Base-by-base conservation (phyloP, 2,888 invertebrate species). In the Limnephilus rhombicus region DNA sequence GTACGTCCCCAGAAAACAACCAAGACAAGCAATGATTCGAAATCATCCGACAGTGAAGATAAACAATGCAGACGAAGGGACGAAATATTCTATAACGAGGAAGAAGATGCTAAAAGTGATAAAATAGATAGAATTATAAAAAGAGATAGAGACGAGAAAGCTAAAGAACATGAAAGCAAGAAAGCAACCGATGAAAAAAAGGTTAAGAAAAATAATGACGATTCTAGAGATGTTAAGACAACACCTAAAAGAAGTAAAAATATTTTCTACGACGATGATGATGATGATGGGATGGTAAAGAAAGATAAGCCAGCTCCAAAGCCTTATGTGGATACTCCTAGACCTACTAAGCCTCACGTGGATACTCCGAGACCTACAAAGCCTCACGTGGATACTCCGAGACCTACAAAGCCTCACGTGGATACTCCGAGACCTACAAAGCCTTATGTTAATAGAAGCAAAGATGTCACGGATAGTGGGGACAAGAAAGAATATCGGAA, bases 1-100 rank as follows among this genome's bases (percentile, higher is more conserved):
- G 94, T 94, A 0, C 95, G 95, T 93, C 91, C 92, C 93, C 86
- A 89, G n/a, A 91, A 91, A 83, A 49, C 87, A 15, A 81, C n/a
- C 34, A 85, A 68, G 13, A 9, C 68, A 68, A 41, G 29, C 24
- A 45, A 87, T n/a, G 90, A 82, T 80, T 31, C 89, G 15, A 91
- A 91, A 82, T 80, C 80, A 11, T 83, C 90, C 5, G 91, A 92
- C 80, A 92, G 91, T 85, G 87, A 92, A 24, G 89, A 89, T 18
- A 31, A 88, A 49, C 29, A 94, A 0, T 94, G 94, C 93, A 93
- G 95, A 68, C 95, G 96, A 93, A 95, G 96, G 29, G 94, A 95
- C 90, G 94, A 94, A n/a, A 94, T 97, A 2, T 93, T 96, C 80
- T 97, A 96, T 94, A 95, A 95, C 0, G 95, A 95, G 7, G 96